Evolutionary conservation across 2,797 vertebrate species (phyloP), one percentile per base, ranked within the genome.

Genomic region (Scomberomorus guttatus): DNA sequence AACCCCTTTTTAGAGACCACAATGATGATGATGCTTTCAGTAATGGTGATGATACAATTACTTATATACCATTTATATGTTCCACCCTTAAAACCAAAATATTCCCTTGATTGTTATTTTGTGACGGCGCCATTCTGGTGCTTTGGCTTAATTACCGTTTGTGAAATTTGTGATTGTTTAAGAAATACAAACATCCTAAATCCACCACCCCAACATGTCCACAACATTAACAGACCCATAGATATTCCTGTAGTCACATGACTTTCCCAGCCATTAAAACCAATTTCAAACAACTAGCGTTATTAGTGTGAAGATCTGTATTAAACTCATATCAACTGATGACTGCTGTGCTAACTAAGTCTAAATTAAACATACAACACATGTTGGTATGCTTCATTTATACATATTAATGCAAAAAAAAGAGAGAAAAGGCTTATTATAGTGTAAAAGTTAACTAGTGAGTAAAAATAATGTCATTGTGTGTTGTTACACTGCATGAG

Each of bases 11-110:
- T 25, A 2, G 52, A 82, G 64, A 69, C 29, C 15, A 68, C 76
- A 75, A 74, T 56, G 50, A 76, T 44, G 42, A 57, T 29, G 22
- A 68, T 72, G 29, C 42, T 80, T 80, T 48, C 4, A 6, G 54
- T 80, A 76, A 87, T 79, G 83, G 54, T 56, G 67, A 80, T 79
- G 63, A 57, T 70, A 61, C 79, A 50, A 83, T 86, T 81, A 51
- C 39, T 39, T 52, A 73, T 62, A 86, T 69, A 51, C 65, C 74
- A 66, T 78, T 86, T 12, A 59, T 62, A 81, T 54, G 27, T 73
- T 64, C 46, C 48, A 48, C 20, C 74, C 72, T 29, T 70, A 44
- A 76, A 74, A 74, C 52, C 68, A 24, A 42, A 42, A 59, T 63
- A 3, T 22, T 48, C 14, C 42, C 7, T 17, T 61, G 34, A 57